Evolutionary conservation across 2,888 invertebrate species (phyloP).

Genomic region (Autographa gamma): DNA sequence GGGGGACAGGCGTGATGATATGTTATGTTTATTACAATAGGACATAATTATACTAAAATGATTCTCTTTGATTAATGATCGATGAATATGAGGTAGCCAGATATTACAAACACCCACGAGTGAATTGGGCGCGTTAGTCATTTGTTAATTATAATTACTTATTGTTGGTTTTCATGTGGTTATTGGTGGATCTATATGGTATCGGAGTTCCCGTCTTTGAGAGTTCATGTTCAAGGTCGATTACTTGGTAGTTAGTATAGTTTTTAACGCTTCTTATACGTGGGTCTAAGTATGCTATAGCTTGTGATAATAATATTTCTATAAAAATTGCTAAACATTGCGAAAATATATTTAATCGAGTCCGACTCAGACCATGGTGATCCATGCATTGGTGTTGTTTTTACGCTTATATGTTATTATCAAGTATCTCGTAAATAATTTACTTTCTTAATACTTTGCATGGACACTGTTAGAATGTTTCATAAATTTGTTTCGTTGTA

Average conservation of each 20-base stretch:
- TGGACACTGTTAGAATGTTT: conserved; percentile 29
- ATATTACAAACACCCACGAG: conserved; percentile 51
- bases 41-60: conserved; percentile 28
- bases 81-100: conserved; percentile 16
- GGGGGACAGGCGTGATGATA: too few species aligned
- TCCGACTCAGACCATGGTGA: too few species aligned
- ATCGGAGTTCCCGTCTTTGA: conserved; percentile 19
- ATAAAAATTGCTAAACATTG: too few species aligned
- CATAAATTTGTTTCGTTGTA: conserved; percentile 27
- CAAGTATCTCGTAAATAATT: not conserved
- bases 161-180: conserved; percentile 30
- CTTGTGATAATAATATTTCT: too few species aligned
- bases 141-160: conserved; percentile 35
- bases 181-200: conserved; percentile 32
- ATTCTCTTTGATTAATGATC: conserved; percentile 24
- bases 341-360: too few species aligned
- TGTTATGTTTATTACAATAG: conserved; percentile 29
- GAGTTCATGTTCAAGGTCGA: conserved; percentile 32
- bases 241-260: not conserved
- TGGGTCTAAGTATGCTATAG: too few species aligned
- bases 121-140: conserved; percentile 45
- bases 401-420: not conserved
- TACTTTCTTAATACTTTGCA: not conserved
- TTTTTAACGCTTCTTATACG: too few species aligned
- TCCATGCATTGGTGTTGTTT: too few species aligned